These are phyloP conservation scores for Kryptolebias ocellatus DNA, from an alignment of 2,797 vertebrate species.

Conservation along the genomic window DNA sequence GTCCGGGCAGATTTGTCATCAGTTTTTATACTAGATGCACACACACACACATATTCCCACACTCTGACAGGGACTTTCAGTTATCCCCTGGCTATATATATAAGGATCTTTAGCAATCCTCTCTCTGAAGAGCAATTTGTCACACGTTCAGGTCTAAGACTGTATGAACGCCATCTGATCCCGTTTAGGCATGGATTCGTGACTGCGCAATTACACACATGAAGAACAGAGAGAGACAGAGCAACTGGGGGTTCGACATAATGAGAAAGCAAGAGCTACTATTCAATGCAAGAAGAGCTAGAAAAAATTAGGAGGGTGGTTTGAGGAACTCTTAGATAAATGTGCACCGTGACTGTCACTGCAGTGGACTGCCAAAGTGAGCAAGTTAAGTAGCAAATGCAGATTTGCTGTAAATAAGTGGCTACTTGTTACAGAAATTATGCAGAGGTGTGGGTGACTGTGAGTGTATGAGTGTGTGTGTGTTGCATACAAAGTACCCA, in stretches of 20 bases:
- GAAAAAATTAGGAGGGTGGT: constrained; percentile 8
- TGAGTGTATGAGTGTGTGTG: constrained; percentile 18
- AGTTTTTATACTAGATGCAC: background rate
- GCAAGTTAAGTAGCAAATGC: constrained; percentile 46
- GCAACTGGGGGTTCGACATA: constrained; percentile 23
- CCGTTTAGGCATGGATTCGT: constrained; percentile 31
- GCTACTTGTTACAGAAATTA: constrained; percentile 56
- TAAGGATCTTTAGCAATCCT: constrained; percentile 26
- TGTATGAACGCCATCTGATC: constrained; percentile 27
- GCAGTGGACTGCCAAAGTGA: constrained; percentile 14
- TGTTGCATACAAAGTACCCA: constrained; percentile 39
- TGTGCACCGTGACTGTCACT: constrained; percentile 22
- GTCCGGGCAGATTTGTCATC: constrained; percentile 22
- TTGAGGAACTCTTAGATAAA: constrained; percentile 31
- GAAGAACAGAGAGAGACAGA: constrained; percentile 14
- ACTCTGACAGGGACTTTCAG: constrained; percentile 10
- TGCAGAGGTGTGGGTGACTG: constrained; percentile 40
- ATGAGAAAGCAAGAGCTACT: constrained; percentile 23
- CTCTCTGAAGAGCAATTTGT: constrained; percentile 30
- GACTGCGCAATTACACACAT: constrained; percentile 32
- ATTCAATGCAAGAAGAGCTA: constrained; percentile 13
- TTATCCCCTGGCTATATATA: constrained; percentile 12
- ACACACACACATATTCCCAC: constrained; percentile 1
- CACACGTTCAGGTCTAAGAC: constrained; percentile 23
- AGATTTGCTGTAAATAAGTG: constrained; percentile 63